Conservation (phyloP, 2,888 invertebrate species). For the Cactoblastis cactorum region DNA sequence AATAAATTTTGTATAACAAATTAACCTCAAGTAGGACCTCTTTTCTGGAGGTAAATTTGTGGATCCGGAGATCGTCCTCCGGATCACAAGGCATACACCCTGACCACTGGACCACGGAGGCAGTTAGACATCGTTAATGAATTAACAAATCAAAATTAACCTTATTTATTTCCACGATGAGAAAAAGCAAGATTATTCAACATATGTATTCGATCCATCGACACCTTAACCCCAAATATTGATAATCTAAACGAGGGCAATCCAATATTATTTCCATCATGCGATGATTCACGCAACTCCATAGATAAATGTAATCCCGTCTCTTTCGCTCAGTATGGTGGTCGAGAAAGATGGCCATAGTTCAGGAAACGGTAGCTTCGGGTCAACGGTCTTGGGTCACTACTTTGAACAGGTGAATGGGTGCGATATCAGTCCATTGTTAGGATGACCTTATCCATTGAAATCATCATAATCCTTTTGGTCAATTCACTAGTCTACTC, state of each 20-base stretch:
- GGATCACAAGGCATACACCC: no score
- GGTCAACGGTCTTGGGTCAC: constrained; percentile 30
- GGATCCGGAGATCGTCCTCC: no score
- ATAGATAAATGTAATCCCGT: constrained; percentile 9
- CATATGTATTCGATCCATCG: constrained; percentile 3
- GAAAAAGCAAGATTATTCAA: background rate
- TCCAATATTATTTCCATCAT: constrained; percentile 32
- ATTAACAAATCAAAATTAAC: background rate
- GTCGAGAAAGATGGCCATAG: constrained; percentile 22
- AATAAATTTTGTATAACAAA: no score
- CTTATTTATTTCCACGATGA: background rate
- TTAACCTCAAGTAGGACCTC: no score
- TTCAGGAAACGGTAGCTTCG: constrained; percentile 17
- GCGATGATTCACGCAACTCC: constrained; percentile 38
- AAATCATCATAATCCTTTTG: background rate
- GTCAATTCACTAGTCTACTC: background rate
- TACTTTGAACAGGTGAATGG: constrained; percentile 23
- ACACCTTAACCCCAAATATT: constrained; percentile 23
- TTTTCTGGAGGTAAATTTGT: no score
- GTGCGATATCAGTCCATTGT: constrained; percentile 9
- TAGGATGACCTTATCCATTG: background rate
- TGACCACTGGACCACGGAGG: no score
- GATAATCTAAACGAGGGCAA: constrained; percentile 29
- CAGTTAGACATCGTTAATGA: no score
- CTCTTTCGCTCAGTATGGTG: constrained; percentile 16